Evolutionary conservation across 2,797 vertebrate species (phyloP), one percentile per base, ranked within the genome.

Genomic region (Bovichtus variegatus): DNA sequence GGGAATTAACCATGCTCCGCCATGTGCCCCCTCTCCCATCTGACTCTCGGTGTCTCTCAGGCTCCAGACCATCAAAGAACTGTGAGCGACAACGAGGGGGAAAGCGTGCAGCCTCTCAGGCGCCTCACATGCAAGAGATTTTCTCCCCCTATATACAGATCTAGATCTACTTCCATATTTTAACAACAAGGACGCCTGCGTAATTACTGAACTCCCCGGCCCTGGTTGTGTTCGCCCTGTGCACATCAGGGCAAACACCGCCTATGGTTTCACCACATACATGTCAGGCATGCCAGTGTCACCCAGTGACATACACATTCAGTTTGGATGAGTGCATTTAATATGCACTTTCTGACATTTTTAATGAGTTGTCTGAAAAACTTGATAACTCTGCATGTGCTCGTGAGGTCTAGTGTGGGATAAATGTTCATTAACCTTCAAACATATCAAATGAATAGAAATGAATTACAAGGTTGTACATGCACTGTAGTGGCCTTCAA

Each of bases 11-110:
- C 46, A 44, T 16, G 54, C 66, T 71, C 27, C 0, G 3, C 36
- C 38, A 55, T 75, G 57, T 75, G 53, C 74, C 76, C 73, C 75
- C 71, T 66, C 54, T 60, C 54, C 53, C n/a, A n/a, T n/a, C n/a
- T n/a, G n/a, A n/a, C 15, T 76, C 67, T 54, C 21, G 36, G 44
- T 50, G 19, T 50, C 43, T 50, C 68, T 31, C 69, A 5, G 47
- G 38, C 65, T 81, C 13, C 1, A 59, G 57, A 67, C 65, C 66
- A 76, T 84, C 69, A 78, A 83, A 71, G 31, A 34, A 83, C 47
- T 71, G 66, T 70, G 71, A 83, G 67, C n/a, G 55, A 73, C 84
- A 66, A 67, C 68, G 82, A 50, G 65, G 23, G 43, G 59, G 70
- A 41, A 25, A 41, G 38, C 10, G 1, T 60, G 60, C 36, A 67